Evolutionary conservation across 2,888 invertebrate genomes (phyloP).

Genomic region (Sarcophaga rosellei): DNA sequence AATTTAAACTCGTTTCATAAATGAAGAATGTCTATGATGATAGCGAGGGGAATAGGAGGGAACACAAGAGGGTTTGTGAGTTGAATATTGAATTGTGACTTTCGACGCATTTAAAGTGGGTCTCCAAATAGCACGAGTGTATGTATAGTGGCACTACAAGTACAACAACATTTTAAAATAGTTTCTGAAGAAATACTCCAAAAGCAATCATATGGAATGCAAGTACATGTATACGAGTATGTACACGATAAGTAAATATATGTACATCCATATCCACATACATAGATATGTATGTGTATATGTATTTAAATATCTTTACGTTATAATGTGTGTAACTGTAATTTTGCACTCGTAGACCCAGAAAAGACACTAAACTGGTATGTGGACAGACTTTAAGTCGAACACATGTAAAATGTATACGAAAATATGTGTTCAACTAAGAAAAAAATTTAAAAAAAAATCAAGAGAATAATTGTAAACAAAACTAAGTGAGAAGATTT

Average conservation of each 20-base stretch:
- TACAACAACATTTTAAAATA: slow-evolving; percentile 43
- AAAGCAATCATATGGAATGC: slow-evolving; percentile 1
- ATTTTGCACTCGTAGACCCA: slow-evolving; percentile 5
- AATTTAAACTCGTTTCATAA: slow-evolving; percentile 58
- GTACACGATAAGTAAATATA: too few species aligned
- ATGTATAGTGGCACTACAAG: slow-evolving; percentile 45
- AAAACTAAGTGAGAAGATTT: neutral
- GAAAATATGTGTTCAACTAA: neutral
- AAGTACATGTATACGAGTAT: slow-evolving; percentile 19
- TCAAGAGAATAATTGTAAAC: neutral
- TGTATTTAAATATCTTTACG: neutral
- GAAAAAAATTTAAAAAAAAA: neutral
- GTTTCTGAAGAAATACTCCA: slow-evolving; percentile 1
- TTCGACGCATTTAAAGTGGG: slow-evolving; percentile 66
- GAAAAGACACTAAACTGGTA: slow-evolving; percentile 4
- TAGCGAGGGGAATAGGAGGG: slow-evolving; percentile 11
- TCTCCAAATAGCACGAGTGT: slow-evolving; percentile 47
- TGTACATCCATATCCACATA: neutral
- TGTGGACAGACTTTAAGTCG: neutral
- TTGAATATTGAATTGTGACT: slow-evolving; percentile 53
- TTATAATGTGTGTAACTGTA: slow-evolving; percentile 40
- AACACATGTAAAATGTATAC: neutral
- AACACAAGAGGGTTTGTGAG: slow-evolving; percentile 9
- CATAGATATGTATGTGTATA: neutral
- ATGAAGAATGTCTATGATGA: slow-evolving; percentile 33